Conservation (phyloP, 2,113 vertebrate genomes). For the Oreamnos americanus region DNA sequence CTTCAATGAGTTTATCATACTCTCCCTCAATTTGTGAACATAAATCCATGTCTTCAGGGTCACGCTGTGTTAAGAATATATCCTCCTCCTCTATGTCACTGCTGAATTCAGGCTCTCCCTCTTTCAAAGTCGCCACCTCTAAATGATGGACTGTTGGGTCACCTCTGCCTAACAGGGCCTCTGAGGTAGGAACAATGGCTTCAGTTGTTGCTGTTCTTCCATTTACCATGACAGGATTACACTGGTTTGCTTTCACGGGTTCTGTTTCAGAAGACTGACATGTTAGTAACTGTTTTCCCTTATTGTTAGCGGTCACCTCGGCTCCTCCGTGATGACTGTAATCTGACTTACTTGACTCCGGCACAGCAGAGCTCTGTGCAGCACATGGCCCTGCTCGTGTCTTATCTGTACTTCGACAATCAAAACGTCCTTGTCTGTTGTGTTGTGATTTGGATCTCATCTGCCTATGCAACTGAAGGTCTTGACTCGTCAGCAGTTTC, state of each 20-base stretch:
- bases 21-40: constrained; percentile 78
- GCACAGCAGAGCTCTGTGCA: not conserved
- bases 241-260: not conserved
- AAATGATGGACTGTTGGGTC: not conserved
- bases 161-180: not conserved
- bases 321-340: not conserved
- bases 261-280: not conserved
- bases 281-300: not conserved
- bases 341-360: not conserved
- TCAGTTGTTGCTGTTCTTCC: not conserved
- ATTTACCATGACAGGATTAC: not conserved
- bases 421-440: not conserved
- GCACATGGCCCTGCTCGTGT: accelerated
- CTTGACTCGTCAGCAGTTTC: constrained; percentile 81
- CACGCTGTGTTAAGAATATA: constrained; percentile 84
- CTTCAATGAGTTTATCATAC: not conserved
- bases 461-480: constrained; percentile 79
- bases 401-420: not conserved
- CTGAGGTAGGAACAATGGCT: not conserved
- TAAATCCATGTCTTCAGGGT: constrained; percentile 84
- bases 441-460: constrained; percentile 18
- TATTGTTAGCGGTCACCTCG: accelerated
- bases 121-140: not conserved
- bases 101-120: not conserved
- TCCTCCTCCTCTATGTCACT: constrained; percentile 70